Evolutionary conservation across 2,797 vertebrate genomes (phyloP), one percentile per base, ranked within the genome.

Genomic region (Trichosurus vulpecula): DNA sequence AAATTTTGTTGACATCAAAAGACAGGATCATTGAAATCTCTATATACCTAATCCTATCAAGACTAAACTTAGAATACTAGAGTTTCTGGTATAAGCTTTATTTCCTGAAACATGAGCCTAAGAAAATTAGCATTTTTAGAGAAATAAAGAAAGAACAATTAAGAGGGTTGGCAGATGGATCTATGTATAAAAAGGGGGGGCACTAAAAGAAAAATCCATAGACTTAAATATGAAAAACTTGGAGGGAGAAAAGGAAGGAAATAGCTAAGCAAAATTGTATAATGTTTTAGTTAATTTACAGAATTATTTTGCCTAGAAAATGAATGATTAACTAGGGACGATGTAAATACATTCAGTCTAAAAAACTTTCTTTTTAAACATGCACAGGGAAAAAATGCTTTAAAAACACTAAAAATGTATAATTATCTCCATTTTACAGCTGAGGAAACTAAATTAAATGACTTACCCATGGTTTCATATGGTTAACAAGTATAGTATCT

Each of bases 281-380:
- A 51, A 35, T 97, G 96, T 97, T 97, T 97, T 96, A 96, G 92
- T 96, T 93, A 96, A 97, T 95, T 13, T 97, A n/a, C 92, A 93
- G 91, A 92, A 95, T 96, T 97, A 97, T 97, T 98, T 98, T 96
- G 95, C 96, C 96, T 97, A 94, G 81, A 95, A 97, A 94, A 94
- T 61, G 93, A 95, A 94, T 27, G 54, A 96, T 95, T 96, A 97
- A 95, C 94, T 97, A 96, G 54, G 90, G 96, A 95, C 93, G 95
- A 96, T 91, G 53, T 58, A 93, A 96, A 93, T 94, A 91, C 52
- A 96, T 95, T 95, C 95, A 81, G 12, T 95, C 61, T 52, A 90
- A 97, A 92, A 94, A 94, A 94, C 6, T 19, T 92, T 11, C 35
- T 31, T 53, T 95, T n/a, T 74, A 74, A 74, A 74, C 35, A n/a